phyloP scores from a whole-genome alignment of 2,888 invertebrate species.

The Macroteleia sp. region DNA sequence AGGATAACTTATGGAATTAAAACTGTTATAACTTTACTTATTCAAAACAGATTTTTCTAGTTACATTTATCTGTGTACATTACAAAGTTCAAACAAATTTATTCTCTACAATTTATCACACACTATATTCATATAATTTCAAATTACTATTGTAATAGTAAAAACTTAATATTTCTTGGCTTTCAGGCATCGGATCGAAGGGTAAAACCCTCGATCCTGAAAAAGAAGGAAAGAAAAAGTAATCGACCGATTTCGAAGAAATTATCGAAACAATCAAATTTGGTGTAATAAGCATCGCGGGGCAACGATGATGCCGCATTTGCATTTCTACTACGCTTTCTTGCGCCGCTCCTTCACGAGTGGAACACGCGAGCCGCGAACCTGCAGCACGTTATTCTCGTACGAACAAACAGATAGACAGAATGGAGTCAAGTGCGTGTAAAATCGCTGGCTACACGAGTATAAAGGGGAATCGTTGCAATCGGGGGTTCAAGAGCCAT shows the following conservation, averaged over 20 bases:
- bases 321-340: conserved; percentile 60
- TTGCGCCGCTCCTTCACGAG: conserved; percentile 30
- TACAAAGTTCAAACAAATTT: too few relatives aligned
- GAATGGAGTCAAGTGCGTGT: conserved; percentile 87
- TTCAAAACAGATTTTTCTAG: too few relatives aligned
- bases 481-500: conserved; percentile 80
- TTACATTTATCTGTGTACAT: too few relatives aligned
- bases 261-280: conserved; percentile 47
- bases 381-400: conserved; percentile 52
- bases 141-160: too few relatives aligned
- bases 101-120: too few relatives aligned
- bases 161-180: too few relatives aligned
- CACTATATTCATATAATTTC: too few relatives aligned
- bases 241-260: conserved; percentile 18
- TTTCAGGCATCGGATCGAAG: too few relatives aligned
- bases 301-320: conserved; percentile 46
- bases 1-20: too few relatives aligned
- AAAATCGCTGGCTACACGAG: conserved; percentile 84
- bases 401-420: conserved; percentile 73
- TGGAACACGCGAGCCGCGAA: conserved; percentile 53
- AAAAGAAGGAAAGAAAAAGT: background rate
- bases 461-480: conserved; percentile 79
- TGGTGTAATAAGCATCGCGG: conserved; percentile 33
- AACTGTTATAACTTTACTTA: too few relatives aligned
- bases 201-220: too few relatives aligned